Percentiles rank a stretch among this genome's conserved stretches.
phyloP scores from a whole-genome alignment of 2,888 invertebrate species.

The Drosophila pseudotakahashii region DNA sequence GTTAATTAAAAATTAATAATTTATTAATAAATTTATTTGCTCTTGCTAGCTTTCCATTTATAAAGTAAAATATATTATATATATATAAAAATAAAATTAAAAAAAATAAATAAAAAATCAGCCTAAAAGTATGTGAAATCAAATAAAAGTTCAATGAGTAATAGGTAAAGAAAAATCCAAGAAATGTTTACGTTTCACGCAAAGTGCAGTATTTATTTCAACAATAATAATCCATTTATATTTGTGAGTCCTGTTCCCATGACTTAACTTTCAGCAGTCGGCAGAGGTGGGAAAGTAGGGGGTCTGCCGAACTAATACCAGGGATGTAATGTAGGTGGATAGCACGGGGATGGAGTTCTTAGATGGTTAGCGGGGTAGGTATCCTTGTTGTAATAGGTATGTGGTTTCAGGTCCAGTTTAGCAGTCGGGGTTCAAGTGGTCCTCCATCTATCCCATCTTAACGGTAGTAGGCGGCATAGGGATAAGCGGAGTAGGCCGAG shows the following conservation, averaged over 20 bases:
- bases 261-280: slow-evolving; percentile 24
- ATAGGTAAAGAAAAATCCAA: not conserved
- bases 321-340: slow-evolving; percentile 11
- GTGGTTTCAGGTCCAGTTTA: slow-evolving; percentile 4
- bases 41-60: too few species aligned
- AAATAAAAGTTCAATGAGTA: not conserved
- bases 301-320: slow-evolving; percentile 34
- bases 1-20: too few species aligned
- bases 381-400: slow-evolving; percentile 22
- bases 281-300: slow-evolving; percentile 6
- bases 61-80: too few species aligned
- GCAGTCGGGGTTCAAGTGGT: not conserved
- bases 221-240: slow-evolving; percentile 34
- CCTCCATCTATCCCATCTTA: slow-evolving; percentile 45
- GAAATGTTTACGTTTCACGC: slow-evolving; percentile 65
- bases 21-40: too few species aligned
- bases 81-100: too few species aligned
- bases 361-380: slow-evolving; percentile 3
- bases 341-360: not conserved
- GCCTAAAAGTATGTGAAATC: slow-evolving; percentile 34
- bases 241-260: slow-evolving; percentile 31
- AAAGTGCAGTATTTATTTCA: slow-evolving; percentile 72
- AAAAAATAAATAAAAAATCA: not conserved
- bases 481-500: slow-evolving; percentile 75
- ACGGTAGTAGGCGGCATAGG: slow-evolving; percentile 78